Evolutionary conservation across 2,888 invertebrate species (phyloP), one percentile per base, ranked within the genome.

Genomic region (Tribolium freemani): DNA sequence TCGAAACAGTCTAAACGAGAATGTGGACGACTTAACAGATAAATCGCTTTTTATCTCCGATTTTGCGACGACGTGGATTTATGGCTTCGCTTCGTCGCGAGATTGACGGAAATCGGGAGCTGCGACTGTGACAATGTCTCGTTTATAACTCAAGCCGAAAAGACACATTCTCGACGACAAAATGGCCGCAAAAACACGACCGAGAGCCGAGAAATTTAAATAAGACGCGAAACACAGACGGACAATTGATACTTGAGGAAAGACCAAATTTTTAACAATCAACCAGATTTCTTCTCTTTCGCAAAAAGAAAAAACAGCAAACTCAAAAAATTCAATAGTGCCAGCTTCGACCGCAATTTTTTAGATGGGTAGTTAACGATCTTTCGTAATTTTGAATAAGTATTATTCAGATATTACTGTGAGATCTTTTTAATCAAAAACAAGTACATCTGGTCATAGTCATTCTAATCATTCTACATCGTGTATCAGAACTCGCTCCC

Each of bases 21-120:
- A 75, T 74, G 72, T 74, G 75, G 73, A 77, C 79, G 77, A 76
- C 77, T 79, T 80, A 80, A 82, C 81, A 82, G 84, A 85, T 85
- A 85, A 85, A 85, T 86, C 82, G 84, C 78, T 85, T 85, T 85
- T 86, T 85, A 84, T 86, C 26, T 26, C 83, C 80, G 84, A 82
- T 83, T 82, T 80, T 61, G 78, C 79, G 72, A 75, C 80, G 85
- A 85, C 85, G 80, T 77, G 76, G 82, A 85, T 85, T 85, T 85
- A 85, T 85, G 83, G 79, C 79, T 79, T 78, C 72, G 75, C 75
- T 78, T 72, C 68, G 72, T 72, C 16, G 10, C 74, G 72, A 82
- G 84, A 85, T 85, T 85, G 85, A 85, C 85, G 83, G 84, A 85
- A 84, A 84, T 84, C 83, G 81, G 81, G 82, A 79, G 82, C 78